phyloP scores from a whole-genome alignment of 2,797 vertebrate species.

The Gallinago solitaria region DNA sequence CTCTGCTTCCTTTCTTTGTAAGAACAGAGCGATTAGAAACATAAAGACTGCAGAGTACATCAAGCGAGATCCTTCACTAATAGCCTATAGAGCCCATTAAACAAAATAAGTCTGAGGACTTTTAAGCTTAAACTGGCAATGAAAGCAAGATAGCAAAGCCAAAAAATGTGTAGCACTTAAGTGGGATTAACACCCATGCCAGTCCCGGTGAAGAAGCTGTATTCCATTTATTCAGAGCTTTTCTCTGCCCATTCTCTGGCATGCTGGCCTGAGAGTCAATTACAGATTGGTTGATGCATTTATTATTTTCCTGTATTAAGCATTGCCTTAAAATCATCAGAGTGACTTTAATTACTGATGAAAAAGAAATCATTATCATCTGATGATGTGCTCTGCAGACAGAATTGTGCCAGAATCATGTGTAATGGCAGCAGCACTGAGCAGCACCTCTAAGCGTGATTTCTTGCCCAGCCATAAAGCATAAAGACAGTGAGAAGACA shows the following conservation, averaged over 20 bases:
- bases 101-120: not conserved
- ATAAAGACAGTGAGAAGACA: not conserved
- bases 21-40: not conserved
- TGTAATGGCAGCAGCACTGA: not conserved
- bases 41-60: not conserved
- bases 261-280: not conserved
- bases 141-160: not conserved
- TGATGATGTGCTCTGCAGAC: rapidly evolving
- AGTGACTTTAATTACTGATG: not conserved
- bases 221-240: not conserved
- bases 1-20: not conserved
- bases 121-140: not conserved
- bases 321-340: not conserved
- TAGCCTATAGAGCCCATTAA: not conserved
- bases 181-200: not conserved
- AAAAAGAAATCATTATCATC: not conserved
- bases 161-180: not conserved
- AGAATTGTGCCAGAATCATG: rapidly evolving
- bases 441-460: not conserved
- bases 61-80: not conserved
- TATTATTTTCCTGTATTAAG: not conserved
- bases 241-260: not conserved
- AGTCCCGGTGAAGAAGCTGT: not conserved
- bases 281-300: not conserved
- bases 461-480: not conserved